A percentile compares a stretch with the other conserved stretches of the same genome.
Evolutionary conservation across 2,113 vertebrate species (phyloP).

Genomic region (Garra rufa): DNA sequence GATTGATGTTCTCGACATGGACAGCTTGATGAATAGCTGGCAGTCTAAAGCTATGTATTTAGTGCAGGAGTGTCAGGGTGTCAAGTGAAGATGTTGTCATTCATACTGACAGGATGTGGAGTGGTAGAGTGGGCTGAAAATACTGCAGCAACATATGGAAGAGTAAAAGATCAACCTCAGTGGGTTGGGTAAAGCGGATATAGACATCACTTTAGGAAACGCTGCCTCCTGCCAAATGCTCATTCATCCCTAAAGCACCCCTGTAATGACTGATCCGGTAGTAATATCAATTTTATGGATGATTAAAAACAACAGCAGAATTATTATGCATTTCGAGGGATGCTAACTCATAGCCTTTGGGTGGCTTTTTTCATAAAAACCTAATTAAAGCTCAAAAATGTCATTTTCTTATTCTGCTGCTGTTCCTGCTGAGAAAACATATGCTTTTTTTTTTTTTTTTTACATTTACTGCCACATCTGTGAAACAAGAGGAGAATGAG

Average conservation of each 20-base stretch:
- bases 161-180: neutral
- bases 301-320: neutral
- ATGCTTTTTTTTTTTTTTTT: conserved; percentile 12
- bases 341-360: neutral
- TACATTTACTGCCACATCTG: conserved; percentile 28
- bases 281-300: conserved; percentile 7
- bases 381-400: conserved; percentile 38
- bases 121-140: neutral
- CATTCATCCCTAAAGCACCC: neutral
- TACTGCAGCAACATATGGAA: neutral
- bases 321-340: conserved; percentile 20
- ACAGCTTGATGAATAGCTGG: conserved; percentile 17
- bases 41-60: conserved; percentile 7
- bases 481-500: conserved; percentile 24
- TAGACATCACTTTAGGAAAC: conserved; percentile 8
- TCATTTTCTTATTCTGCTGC: conserved; percentile 37
- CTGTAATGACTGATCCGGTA: neutral
- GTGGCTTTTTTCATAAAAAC: neutral
- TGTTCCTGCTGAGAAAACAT: conserved; percentile 21
- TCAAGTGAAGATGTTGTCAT: conserved; percentile 16
- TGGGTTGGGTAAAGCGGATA: neutral
- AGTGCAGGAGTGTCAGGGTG: conserved; percentile 6
- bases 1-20: neutral
- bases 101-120: conserved; percentile 7
- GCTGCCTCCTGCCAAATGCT: neutral